phyloP scores from a whole-genome alignment of 2,797 vertebrate species.

The Gadopsis marmoratus region DNA sequence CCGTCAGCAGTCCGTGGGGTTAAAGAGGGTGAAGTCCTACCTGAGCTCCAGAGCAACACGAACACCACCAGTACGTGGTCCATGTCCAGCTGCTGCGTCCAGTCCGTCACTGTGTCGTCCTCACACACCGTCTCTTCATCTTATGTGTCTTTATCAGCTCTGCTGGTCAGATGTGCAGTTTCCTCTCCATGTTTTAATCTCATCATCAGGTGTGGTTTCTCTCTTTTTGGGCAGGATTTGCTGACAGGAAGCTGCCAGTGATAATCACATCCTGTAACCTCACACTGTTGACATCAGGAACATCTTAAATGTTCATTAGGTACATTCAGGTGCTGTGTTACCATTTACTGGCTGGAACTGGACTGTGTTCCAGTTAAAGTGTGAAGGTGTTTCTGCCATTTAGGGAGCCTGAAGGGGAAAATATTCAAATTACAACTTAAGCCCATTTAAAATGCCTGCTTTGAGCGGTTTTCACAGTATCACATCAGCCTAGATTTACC shows the following conservation, averaged over 20 bases:
- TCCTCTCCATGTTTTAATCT: too few relatives aligned
- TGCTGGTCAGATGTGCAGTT: too few relatives aligned
- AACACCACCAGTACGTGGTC: neutral
- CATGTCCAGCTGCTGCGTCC: neutral
- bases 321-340: too few relatives aligned
- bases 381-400: neutral
- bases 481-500: too few relatives aligned
- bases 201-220: too few relatives aligned
- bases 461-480: too few relatives aligned
- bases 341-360: neutral
- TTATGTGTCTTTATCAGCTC: neutral
- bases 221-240: too few relatives aligned
- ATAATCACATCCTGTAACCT: neutral
- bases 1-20: neutral
- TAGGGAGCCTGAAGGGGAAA: neutral
- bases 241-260: neutral
- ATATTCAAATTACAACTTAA: neutral
- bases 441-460: too few relatives aligned
- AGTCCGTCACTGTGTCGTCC: neutral
- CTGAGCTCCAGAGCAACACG: neutral
- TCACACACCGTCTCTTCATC: neutral
- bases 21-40: neutral
- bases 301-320: too few relatives aligned
- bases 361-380: neutral
- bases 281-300: neutral